Percentiles rank a stretch among this genome's conserved stretches.
phyloP scores from a whole-genome alignment of 2,797 vertebrate genomes.

The Chrosomus eos region DNA sequence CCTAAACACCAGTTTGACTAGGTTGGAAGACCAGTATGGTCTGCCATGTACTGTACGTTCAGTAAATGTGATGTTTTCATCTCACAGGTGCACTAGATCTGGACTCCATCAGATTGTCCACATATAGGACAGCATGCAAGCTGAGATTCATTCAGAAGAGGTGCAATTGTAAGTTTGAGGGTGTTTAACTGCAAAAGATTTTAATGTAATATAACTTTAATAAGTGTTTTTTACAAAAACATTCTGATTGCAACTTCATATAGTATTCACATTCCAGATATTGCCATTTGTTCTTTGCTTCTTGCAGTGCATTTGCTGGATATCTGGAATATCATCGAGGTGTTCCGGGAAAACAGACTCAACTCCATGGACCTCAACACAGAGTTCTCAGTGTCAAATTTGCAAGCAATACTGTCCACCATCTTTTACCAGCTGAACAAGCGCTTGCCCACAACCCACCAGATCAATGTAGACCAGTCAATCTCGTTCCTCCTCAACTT shows the following conservation, averaged over 20 bases:
- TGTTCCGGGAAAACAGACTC: constrained; percentile 91
- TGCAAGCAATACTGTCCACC: constrained; percentile 93
- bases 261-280: background rate
- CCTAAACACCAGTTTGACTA: background rate
- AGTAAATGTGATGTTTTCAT: constrained; percentile 32
- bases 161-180: constrained; percentile 91
- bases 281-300: background rate
- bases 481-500: constrained; percentile 96
- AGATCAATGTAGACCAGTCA: constrained; percentile 94
- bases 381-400: constrained; percentile 89
- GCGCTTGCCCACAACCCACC: constrained; percentile 96
- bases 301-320: constrained; percentile 93
- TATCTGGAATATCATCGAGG: constrained; percentile 98
- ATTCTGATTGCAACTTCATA: background rate
- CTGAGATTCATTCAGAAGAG: constrained; percentile 99
- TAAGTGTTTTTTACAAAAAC: background rate
- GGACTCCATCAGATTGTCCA: constrained; percentile 97
- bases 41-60: background rate
- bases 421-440: constrained; percentile 98
- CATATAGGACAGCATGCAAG: constrained; percentile 98
- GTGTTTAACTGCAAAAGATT: background rate
- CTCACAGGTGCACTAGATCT: constrained; percentile 93
- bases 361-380: constrained; percentile 89
- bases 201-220: background rate
- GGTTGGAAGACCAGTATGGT: background rate